Conservation (phyloP, 35 echinoderm and acorn worm genomes). For the Diadema setosum region DNA sequence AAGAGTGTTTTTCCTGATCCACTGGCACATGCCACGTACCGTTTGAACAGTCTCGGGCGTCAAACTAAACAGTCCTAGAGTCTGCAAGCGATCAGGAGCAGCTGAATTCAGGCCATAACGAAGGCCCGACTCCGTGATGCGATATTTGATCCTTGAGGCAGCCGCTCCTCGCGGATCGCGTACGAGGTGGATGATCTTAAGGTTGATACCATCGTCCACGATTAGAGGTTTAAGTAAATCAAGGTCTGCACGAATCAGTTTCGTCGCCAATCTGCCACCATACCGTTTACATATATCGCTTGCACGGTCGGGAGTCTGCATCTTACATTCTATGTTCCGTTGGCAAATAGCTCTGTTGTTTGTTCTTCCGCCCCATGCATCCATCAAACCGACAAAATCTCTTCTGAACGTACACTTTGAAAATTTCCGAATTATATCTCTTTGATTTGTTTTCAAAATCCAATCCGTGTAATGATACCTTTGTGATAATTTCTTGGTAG, state of each 20-base stretch:
- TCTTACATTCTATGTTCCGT: background rate
- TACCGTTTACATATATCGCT: conserved; percentile 2
- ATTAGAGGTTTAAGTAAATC: conserved; percentile 64
- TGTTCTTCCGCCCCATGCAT: background rate
- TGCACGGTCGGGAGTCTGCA: background rate
- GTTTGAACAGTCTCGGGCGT: background rate
- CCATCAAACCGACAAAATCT: background rate
- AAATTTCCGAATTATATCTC: background rate
- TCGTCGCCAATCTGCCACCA: conserved; percentile 36
- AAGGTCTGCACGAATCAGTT: conserved; percentile 71
- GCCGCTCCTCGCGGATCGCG: conserved; percentile 82
- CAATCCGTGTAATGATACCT: too few relatives aligned
- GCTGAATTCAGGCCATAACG: background rate
- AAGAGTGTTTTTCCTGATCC: conserved; percentile 68
- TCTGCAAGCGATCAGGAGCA: background rate
- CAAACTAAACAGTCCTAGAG: conserved; percentile 1
- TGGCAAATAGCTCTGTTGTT: background rate
- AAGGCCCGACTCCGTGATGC: background rate
- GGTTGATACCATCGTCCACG: conserved; percentile 34
- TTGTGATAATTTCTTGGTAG: too few relatives aligned
- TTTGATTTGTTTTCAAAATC: too few relatives aligned
- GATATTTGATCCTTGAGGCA: conserved; percentile 56
- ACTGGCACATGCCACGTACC: conserved; percentile 73
- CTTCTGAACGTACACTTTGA: background rate
- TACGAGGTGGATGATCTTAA: conserved; percentile 91